Conservation (phyloP, 2,888 invertebrate genomes). For the Metopia argyrocephala region DNA sequence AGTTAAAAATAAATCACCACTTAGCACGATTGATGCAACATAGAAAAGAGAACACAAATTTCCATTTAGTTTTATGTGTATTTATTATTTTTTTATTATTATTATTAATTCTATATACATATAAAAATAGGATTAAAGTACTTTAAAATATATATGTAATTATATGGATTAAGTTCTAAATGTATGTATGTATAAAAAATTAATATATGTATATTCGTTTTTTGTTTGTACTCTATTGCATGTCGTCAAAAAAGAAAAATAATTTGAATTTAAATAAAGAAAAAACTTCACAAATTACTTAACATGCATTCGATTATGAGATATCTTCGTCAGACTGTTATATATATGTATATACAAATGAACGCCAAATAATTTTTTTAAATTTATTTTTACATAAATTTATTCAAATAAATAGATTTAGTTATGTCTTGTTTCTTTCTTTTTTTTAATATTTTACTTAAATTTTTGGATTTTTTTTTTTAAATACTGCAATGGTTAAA, state of each 20-base stretch:
- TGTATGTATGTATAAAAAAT: slow-evolving; percentile 48
- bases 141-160: slow-evolving; percentile 46
- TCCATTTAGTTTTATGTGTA: slow-evolving; percentile 7
- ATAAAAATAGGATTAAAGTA: slow-evolving; percentile 60
- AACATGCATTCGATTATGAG: slow-evolving; percentile 44
- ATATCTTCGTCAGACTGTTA: slow-evolving; percentile 6
- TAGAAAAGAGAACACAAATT: too few species aligned
- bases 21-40: too few species aligned
- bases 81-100: slow-evolving; percentile 37
- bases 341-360: too few species aligned
- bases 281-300: slow-evolving; percentile 19
- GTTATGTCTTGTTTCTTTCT: not conserved
- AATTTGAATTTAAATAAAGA: slow-evolving; percentile 20
- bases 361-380: not conserved
- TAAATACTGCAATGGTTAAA: not conserved
- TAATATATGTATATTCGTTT: slow-evolving; percentile 54
- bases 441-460: not conserved
- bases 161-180: slow-evolving; percentile 36
- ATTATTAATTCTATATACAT: slow-evolving; percentile 53
- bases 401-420: not conserved
- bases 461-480: not conserved
- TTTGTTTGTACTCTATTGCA: slow-evolving; percentile 61
- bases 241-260: slow-evolving; percentile 40
- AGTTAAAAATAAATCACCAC: too few species aligned
- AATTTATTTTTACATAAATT: not conserved